These are phyloP conservation scores for Percopsis transmontana DNA, from an alignment of 2,113 vertebrate species.

Conservation along the genomic window DNA sequence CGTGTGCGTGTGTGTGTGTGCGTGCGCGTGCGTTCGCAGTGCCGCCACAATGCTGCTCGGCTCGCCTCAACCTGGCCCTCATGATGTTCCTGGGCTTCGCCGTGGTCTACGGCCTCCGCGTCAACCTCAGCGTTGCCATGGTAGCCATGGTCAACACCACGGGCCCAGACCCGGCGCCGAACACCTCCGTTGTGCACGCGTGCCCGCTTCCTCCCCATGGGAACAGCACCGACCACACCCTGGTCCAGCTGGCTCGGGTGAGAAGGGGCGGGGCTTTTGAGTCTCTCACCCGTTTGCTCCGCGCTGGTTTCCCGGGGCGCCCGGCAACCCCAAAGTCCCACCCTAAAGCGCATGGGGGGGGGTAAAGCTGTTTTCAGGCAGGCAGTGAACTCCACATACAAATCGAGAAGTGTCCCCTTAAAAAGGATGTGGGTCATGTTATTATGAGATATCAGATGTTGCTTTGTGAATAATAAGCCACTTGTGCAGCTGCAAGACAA, in stretches of 20 bases:
- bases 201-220: conserved; percentile 54
- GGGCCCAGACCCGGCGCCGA: not conserved
- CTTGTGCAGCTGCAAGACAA: too few relatives aligned
- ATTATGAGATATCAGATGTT: too few relatives aligned
- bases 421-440: too few relatives aligned
- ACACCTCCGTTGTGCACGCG: conserved; percentile 43
- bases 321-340: too few relatives aligned
- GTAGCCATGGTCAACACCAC: conserved; percentile 83
- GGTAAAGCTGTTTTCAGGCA: too few relatives aligned
- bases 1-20: not conserved
- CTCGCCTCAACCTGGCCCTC: conserved; percentile 79
- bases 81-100: conserved; percentile 85
- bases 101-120: conserved; percentile 82
- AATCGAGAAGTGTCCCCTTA: too few relatives aligned
- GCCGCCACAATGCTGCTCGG: conserved; percentile 78
- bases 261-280: not conserved
- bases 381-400: too few relatives aligned
- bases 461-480: too few relatives aligned
- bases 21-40: conserved; percentile 29
- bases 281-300: too few relatives aligned
- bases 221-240: conserved; percentile 35
- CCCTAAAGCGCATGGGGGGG: too few relatives aligned
- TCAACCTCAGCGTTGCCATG: conserved; percentile 85
- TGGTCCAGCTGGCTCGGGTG: conserved; percentile 64
- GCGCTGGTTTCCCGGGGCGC: too few relatives aligned